phyloP scores from a whole-genome alignment of 1,140 invertebrate genomes.

The Drosophila miranda region DNA sequence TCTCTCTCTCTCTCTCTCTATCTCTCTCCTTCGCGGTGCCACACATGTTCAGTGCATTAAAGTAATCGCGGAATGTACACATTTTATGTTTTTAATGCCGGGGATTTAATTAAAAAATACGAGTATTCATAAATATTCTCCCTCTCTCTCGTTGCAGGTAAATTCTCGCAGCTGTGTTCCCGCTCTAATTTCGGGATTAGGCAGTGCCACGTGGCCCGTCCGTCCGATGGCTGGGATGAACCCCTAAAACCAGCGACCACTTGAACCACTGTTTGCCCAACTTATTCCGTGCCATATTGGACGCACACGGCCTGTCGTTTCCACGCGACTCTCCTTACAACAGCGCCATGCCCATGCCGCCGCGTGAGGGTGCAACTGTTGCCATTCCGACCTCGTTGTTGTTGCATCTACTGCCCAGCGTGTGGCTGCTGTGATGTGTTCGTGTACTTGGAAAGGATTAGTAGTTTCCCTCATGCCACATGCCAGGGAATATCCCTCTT shows the following conservation, averaged over 20 bases:
- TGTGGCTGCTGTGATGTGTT: conserved; percentile 50
- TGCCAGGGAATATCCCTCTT: conserved; percentile 12
- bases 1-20: no score
- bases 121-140: neutral
- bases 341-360: conserved; percentile 20
- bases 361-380: conserved; percentile 41
- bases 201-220: conserved; percentile 39
- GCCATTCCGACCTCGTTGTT: neutral
- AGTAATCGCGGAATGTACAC: conserved; percentile 18
- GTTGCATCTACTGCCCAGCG: conserved; percentile 75
- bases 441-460: conserved; percentile 74
- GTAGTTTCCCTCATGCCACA: conserved; percentile 1
- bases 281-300: conserved; percentile 64
- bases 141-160: conserved; percentile 58
- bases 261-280: conserved; percentile 64
- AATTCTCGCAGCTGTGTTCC: conserved; percentile 29
- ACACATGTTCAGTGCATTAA: conserved; percentile 60
- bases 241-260: conserved; percentile 39
- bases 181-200: conserved; percentile 27
- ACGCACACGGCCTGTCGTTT: conserved; percentile 42
- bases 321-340: conserved; percentile 49
- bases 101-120: conserved; percentile 63
- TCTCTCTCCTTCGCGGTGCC: neutral
- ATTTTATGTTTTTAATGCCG: conserved; percentile 44
- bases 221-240: neutral